A percentile compares a stretch with the other conserved stretches of the same genome.
Evolutionary conservation across 1,140 invertebrate species (phyloP).

Genomic region (Planococcus citri): DNA sequence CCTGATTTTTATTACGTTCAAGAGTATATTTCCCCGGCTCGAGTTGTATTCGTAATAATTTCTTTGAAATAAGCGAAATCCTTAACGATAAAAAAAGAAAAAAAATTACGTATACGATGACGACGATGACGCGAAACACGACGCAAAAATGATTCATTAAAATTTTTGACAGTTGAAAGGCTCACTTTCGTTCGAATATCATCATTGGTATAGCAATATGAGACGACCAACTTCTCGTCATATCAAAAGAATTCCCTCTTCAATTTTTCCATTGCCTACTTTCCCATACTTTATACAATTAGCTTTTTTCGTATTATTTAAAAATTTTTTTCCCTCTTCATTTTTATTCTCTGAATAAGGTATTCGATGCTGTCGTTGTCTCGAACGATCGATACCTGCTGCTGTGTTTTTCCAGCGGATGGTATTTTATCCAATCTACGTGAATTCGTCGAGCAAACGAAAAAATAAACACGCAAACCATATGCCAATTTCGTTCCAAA

Average conservation of each 20-base stretch:
- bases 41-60: background rate
- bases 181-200: background rate
- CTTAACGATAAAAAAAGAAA: background rate
- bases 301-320: background rate
- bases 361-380: background rate
- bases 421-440: too few relatives aligned
- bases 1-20: conserved; percentile 1
- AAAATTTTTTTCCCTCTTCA: background rate
- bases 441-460: too few relatives aligned
- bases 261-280: background rate
- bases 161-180: background rate
- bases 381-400: too few relatives aligned
- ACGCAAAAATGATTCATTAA: background rate
- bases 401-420: too few relatives aligned
- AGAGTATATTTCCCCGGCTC: background rate
- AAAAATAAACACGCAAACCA: too few relatives aligned
- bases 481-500: too few relatives aligned
- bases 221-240: background rate
- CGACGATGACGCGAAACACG: background rate
- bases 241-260: background rate
- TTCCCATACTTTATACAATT: background rate
- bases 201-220: background rate
- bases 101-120: background rate
- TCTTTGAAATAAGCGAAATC: background rate
- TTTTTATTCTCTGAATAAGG: too few relatives aligned